phyloP scores from a whole-genome alignment of 2,797 vertebrate genomes.

The Epinephelus malabaricus region DNA sequence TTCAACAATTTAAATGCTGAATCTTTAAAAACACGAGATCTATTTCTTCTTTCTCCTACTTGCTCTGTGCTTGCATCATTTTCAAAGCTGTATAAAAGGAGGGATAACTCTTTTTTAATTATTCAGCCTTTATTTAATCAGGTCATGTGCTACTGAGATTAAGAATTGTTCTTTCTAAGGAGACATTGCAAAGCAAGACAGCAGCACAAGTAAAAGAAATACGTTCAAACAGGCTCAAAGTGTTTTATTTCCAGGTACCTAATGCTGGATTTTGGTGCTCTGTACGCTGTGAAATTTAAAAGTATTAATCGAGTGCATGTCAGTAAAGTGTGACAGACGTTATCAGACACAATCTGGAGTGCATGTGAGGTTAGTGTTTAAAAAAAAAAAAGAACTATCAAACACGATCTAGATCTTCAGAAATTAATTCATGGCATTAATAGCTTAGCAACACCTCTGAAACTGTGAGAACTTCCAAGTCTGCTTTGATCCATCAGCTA shows the following conservation, averaged over 20 bases:
- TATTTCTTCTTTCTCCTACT: not conserved
- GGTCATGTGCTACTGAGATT: not conserved
- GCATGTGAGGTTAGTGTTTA: not conserved
- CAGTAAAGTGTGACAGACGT: not conserved
- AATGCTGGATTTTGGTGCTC: not conserved
- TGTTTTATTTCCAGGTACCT: not conserved
- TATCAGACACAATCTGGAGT: conserved; percentile 8
- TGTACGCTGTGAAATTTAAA: conserved; percentile 5
- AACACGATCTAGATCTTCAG: conserved; percentile 1
- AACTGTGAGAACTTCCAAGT: conserved; percentile 4
- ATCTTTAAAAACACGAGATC: not conserved
- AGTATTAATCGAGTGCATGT: not conserved
- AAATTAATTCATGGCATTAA: not conserved
- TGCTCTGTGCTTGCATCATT: conserved; percentile 8
- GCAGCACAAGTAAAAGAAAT: not conserved
- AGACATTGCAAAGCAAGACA: not conserved
- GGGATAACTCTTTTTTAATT: no score
- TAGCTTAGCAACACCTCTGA: conserved; percentile 4
- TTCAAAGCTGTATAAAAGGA: not conserved
- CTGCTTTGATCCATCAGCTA: conserved; percentile 23
- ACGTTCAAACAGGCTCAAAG: not conserved
- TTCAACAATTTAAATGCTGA: not conserved
- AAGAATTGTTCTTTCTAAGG: not conserved
- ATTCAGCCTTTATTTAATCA: no score
- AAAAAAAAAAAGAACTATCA: not conserved